These are phyloP conservation scores for Rhynchonycteris naso DNA, from an alignment of 2,797 vertebrate genomes.

Conservation along the genomic window DNA sequence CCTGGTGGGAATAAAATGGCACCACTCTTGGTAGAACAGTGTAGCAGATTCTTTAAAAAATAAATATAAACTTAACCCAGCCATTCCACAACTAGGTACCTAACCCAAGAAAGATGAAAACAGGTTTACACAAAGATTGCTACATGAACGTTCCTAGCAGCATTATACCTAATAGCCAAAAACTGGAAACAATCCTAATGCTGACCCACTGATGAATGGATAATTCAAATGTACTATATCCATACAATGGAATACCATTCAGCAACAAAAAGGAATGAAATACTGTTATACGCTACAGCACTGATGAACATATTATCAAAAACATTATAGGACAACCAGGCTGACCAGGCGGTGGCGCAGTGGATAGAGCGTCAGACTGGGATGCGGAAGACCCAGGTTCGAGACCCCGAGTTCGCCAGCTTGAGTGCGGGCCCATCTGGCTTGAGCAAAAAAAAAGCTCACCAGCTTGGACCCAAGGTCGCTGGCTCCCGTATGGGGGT, in stretches of 20 bases:
- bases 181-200: not conserved
- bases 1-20: not conserved
- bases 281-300: not conserved
- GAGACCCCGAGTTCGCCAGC: no score
- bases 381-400: no score
- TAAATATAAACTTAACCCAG: not conserved
- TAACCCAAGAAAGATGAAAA: not conserved
- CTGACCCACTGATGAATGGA: not conserved
- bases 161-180: not conserved
- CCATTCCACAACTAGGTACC: not conserved
- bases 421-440: no score
- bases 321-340: not conserved
- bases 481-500: no score
- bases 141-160: not conserved
- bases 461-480: no score
- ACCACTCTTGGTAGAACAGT: not conserved
- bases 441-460: no score
- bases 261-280: not conserved
- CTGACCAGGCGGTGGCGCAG: no score
- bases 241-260: not conserved
- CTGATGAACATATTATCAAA: not conserved
- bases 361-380: no score
- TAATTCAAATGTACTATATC: not conserved
- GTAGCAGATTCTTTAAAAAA: constrained; percentile 2
- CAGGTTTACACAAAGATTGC: not conserved